Base-by-base conservation (phyloP, 53 echinoderm and acorn worm genomes). In the Paelopatides confundens region DNA sequence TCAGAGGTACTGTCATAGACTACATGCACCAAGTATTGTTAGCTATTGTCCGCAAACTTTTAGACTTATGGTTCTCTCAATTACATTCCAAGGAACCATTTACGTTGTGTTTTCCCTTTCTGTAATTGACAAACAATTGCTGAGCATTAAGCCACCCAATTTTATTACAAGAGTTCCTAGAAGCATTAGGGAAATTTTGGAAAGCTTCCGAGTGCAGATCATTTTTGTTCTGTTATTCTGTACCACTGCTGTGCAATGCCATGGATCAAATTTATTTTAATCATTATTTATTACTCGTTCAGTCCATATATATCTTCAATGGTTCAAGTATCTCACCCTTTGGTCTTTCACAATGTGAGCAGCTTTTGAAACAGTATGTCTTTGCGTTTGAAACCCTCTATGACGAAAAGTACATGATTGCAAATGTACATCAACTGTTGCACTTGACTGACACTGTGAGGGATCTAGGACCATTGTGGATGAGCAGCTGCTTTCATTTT, bases 151-250 rank as follows among this genome's bases (percentile, higher is more conserved):
- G 70, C 91, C 88, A 8, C 85, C 94, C 46, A 88, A 85, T 88
- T 85, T 87, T 39, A 88, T 94, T n/a, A 39, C 87, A 3, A 35
- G 94, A 43, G 69, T 91, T 24, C 94, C 91, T 31, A 30, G 94
- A 62, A 50, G 68, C 23, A 33, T 91, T 7, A 32, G 31, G 21
- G 35, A 85, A 91, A 30, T 94, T 68, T 32, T 94, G 91, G 94
- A 94, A 94, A 43, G 94, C 90, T 69, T 91, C 91, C 21, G 89
- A 93, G 77, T 89, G 82, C 35, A 76, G 95, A 63, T 34, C 93
- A 4, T 93, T 79, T 76, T 24, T 93, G 29, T 87, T 93, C 21
- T 93, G 86, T 82, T 95, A 95, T 85, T 92, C 90, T 34, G 36
- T 95, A 8, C 95, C 95, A 46, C 79, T 93, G 31, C 81, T 95